Conservation (phyloP, 2,113 vertebrate genomes). For the Hypocryptadius cinnamomeus region DNA sequence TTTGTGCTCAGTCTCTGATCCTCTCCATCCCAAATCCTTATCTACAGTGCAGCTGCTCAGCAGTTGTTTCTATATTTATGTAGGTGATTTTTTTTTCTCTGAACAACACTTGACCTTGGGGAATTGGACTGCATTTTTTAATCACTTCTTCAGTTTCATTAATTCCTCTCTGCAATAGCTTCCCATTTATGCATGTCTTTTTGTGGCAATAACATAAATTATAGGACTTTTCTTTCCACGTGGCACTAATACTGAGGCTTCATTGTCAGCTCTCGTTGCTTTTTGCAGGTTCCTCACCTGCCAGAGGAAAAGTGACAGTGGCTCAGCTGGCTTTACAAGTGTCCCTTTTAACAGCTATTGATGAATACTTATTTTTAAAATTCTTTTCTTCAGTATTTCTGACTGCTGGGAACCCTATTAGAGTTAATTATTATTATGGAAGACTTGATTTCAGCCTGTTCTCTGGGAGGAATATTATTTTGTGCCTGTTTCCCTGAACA, state of each 20-base stretch:
- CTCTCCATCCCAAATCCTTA: neutral
- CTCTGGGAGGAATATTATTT: neutral
- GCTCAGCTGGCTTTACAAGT: neutral
- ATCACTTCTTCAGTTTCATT: neutral
- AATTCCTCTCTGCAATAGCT: neutral
- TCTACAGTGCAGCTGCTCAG: slow-evolving; percentile 2
- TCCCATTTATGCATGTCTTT: neutral
- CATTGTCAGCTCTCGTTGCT: neutral
- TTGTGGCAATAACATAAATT: neutral
- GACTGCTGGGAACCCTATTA: neutral
- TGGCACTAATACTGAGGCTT: neutral
- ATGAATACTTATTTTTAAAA: neutral
- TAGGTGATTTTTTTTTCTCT: neutral
- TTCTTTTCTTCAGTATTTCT: neutral
- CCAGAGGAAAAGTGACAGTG: neutral
- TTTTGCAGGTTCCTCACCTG: neutral
- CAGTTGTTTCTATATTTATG: slow-evolving; percentile 16
- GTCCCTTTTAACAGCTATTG: neutral
- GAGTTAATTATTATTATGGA: neutral
- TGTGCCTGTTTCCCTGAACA: neutral
- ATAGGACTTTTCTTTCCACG: neutral
- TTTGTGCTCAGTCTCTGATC: neutral
- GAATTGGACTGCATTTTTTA: neutral
- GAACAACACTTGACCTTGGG: slow-evolving; percentile 5
- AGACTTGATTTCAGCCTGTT: neutral